Base-by-base conservation (phyloP, 1,140 invertebrate genomes). In the Dendrolimus kikuchii region DNA sequence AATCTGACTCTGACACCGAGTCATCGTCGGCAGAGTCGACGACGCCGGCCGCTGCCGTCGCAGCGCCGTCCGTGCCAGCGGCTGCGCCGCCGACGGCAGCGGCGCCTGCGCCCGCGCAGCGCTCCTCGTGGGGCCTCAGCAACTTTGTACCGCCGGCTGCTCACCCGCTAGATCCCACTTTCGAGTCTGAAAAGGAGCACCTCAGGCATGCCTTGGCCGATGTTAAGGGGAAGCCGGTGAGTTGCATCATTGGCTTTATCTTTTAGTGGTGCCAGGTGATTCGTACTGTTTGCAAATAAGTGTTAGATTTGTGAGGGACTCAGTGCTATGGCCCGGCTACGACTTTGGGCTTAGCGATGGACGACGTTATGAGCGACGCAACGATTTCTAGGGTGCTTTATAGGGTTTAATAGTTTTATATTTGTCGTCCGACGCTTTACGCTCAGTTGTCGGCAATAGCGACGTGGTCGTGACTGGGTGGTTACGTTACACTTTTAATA, bases 141-240 rank as follows among this genome's bases (percentile, higher is more conserved):
- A 87, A 87, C 72, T 88, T 88, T 68, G 83, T 71, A 0, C 84
- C 84, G 0, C 81, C 81, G 3, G 68, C 74, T 0, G 66, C 72
- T 3, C 70, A 79, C 7, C 73, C 72, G 2, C 78, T 86, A 0
- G 85, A 88, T 47, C 77, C 74, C 46, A 79, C 84, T 49, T 77
- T 72, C 54, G 85, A 88, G 61, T 78, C 78, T 4, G 71, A 73
- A 4, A 85, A 87, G 64, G 76, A 88, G 58, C 23, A 23, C 23
- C 65, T 89, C 5, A 80, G 86, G 53, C 79, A 75, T 53, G 85
- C 86, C 0, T 66, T 89, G 8, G 87, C 84, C 5, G 83, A 87
- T 53, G 85, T 86, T 41, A 87, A 86, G 56, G 77, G 62, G 47
- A 87, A 86, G 57, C 75, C 82, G 68, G 80, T 82, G 7, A 74